Conservation (phyloP, 2,888 invertebrate genomes). For the Leucophenga maculata region DNA sequence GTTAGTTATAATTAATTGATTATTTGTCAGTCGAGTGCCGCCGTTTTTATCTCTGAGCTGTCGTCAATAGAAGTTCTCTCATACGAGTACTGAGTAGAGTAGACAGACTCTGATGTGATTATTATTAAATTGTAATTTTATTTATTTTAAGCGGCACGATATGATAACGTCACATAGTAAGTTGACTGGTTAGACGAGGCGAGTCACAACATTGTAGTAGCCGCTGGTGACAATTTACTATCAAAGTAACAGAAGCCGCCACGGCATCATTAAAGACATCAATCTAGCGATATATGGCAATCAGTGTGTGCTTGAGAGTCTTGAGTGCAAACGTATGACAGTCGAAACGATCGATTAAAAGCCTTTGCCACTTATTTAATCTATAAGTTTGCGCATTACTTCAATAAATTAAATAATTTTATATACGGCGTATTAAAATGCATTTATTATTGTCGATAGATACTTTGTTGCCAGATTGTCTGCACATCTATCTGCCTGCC, state of each 20-base stretch:
- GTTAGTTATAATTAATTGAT: slow-evolving; percentile 63
- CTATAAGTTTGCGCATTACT: too few species aligned
- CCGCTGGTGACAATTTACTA: background rate
- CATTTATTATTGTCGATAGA: background rate
- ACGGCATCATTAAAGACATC: background rate
- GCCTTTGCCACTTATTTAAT: too few species aligned
- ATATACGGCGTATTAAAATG: background rate
- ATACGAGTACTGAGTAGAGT: background rate
- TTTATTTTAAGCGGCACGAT: slow-evolving; percentile 63
- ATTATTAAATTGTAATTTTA: slow-evolving; percentile 65
- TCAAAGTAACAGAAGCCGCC: slow-evolving; percentile 21
- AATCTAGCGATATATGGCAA: too few species aligned
- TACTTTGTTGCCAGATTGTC: background rate
- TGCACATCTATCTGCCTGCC: too few species aligned
- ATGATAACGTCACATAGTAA: slow-evolving; percentile 50
- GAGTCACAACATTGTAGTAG: background rate
- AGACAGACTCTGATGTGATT: slow-evolving; percentile 41
- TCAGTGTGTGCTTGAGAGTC: too few species aligned
- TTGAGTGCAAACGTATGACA: too few species aligned
- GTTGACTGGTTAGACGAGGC: too few species aligned
- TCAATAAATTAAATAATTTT: background rate
- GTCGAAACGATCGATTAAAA: too few species aligned
- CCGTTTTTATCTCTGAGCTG: slow-evolving; percentile 41
- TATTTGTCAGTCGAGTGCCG: slow-evolving; percentile 60
- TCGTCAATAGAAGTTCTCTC: slow-evolving; percentile 10